A percentile compares a stretch with the other conserved stretches of the same genome.
Evolutionary conservation across 2,888 invertebrate genomes (phyloP).

Genomic region (Cartodere bifasciata): DNA sequence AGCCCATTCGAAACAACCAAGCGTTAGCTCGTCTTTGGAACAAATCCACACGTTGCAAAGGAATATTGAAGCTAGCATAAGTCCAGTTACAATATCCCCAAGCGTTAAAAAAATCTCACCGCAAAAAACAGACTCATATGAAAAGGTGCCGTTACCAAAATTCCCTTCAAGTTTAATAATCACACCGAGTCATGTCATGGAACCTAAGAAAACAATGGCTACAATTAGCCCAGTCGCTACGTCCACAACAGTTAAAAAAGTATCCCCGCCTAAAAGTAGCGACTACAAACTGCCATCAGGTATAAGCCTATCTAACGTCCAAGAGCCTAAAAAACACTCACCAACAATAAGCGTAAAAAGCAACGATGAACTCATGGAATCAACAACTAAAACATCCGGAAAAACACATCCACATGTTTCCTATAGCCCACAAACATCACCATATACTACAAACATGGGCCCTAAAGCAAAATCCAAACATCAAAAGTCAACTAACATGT

Average conservation of each 20-base stretch:
- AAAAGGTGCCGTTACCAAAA: constrained; percentile 9
- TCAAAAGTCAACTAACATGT: too few relatives aligned
- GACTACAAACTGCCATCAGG: background rate
- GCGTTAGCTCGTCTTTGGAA: too few relatives aligned
- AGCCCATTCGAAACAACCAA: too few relatives aligned
- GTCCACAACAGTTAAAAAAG: constrained; percentile 5
- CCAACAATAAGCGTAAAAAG: too few relatives aligned
- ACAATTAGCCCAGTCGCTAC: constrained; percentile 10
- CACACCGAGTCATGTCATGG: constrained; percentile 9
- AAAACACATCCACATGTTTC: too few relatives aligned
- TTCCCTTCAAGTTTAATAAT: constrained; percentile 12
- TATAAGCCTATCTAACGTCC: background rate
- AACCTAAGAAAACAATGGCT: constrained; percentile 8
- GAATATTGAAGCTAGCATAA: constrained; percentile 11
- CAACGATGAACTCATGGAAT: too few relatives aligned
- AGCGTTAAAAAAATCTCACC: background rate
- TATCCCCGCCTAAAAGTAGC: background rate
- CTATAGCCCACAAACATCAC: too few relatives aligned
- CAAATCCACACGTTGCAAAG: background rate
- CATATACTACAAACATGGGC: too few relatives aligned
- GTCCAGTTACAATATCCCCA: constrained; percentile 1
- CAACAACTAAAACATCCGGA: too few relatives aligned
- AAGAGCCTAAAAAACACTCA: too few relatives aligned
- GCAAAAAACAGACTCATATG: background rate
- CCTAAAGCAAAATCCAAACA: too few relatives aligned